Evolutionary conservation across 2,113 vertebrate genomes (phyloP).

Genomic region (Siniperca knerii): DNA sequence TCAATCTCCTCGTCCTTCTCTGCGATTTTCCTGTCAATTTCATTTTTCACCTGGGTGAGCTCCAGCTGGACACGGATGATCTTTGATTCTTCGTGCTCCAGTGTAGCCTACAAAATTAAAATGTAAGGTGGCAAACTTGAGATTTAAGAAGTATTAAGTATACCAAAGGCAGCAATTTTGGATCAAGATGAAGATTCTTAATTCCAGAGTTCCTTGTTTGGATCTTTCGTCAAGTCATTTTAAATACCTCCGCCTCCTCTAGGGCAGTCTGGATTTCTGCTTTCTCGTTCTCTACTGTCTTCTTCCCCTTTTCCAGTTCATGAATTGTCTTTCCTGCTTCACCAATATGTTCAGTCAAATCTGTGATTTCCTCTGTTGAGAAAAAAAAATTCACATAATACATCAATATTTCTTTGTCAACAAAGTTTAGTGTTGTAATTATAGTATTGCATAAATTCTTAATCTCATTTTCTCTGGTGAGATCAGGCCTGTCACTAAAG

Average conservation of each 20-base stretch:
- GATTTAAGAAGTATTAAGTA: background rate
- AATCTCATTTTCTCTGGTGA: background rate
- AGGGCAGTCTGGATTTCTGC: conserved; percentile 89
- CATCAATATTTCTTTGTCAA: background rate
- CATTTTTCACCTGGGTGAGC: conserved; percentile 81
- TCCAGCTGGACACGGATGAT: conserved; percentile 81
- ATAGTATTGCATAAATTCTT: background rate
- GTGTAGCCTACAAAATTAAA: conserved; percentile 57
- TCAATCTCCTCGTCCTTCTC: conserved; percentile 86
- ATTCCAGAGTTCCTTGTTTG: accelerated
- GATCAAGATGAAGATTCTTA: background rate
- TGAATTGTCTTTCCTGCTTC: conserved; percentile 90
- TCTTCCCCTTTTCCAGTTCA: conserved; percentile 92
- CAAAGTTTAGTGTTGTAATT: background rate
- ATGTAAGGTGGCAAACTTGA: background rate
- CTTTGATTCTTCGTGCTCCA: conserved; percentile 84
- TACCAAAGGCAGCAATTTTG: background rate
- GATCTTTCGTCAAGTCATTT: background rate
- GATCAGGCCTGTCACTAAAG: background rate
- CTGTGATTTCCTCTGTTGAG: conserved; percentile 85
- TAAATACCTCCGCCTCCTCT: conserved; percentile 86
- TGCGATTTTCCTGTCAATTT: conserved; percentile 80
- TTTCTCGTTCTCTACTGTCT: conserved; percentile 88
- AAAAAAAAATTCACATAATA: background rate
- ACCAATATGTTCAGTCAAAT: conserved; percentile 79